These are phyloP conservation scores for Augochlora pura DNA, from an alignment of 1,140 invertebrate species.

Conservation along the genomic window DNA sequence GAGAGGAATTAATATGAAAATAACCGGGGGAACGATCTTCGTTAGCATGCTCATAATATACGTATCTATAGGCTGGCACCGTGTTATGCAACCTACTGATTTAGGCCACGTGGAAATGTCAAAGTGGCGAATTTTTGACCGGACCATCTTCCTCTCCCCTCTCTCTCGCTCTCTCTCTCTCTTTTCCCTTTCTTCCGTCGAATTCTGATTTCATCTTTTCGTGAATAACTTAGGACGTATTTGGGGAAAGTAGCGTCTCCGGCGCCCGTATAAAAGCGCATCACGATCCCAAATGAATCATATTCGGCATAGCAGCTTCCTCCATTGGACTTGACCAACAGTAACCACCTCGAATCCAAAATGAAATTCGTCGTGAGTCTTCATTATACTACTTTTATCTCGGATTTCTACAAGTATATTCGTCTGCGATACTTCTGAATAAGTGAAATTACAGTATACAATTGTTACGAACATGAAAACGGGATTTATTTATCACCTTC, in stretches of 20 bases:
- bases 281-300: slow-evolving; percentile 62
- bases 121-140: slow-evolving; percentile 63
- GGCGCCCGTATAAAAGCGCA: slow-evolving; percentile 69
- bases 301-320: slow-evolving; percentile 65
- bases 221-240: slow-evolving; percentile 40
- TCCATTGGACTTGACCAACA: slow-evolving; percentile 51
- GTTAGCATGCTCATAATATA: background rate
- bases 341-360: slow-evolving; percentile 54
- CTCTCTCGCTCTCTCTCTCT: slow-evolving; percentile 36
- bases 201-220: slow-evolving; percentile 51
- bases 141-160: background rate
- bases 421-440: too few species aligned
- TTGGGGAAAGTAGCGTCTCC: slow-evolving; percentile 68
- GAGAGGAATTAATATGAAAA: background rate
- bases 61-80: too few species aligned
- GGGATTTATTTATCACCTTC: too few species aligned
- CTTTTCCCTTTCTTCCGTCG: slow-evolving; percentile 40
- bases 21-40: background rate
- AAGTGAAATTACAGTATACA: too few species aligned
- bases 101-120: slow-evolving; percentile 70
- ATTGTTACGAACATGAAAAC: too few species aligned
- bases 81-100: slow-evolving; percentile 71
- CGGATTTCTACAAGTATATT: too few species aligned
- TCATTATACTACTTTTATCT: too few species aligned
- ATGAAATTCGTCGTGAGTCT: slow-evolving; percentile 79